Conservation (phyloP, 2,888 invertebrate genomes). For the Eurytoma californica region DNA sequence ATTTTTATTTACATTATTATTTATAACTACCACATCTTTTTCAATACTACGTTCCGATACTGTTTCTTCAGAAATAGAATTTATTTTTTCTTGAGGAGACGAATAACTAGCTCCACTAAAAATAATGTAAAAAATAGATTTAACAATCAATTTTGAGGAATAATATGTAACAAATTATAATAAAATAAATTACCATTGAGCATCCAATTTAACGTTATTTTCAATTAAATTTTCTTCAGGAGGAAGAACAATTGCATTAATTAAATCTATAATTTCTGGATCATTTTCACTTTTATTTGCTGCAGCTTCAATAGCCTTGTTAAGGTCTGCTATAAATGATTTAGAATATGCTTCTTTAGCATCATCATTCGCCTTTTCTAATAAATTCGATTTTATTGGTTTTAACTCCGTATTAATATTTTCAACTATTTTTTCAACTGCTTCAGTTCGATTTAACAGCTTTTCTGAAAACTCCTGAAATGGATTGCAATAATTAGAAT, state of each 20-base stretch:
- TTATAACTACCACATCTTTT: slow-evolving; percentile 2
- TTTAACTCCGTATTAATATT: slow-evolving; percentile 42
- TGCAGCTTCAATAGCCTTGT: slow-evolving; percentile 40
- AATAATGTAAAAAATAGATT: slow-evolving; percentile 13
- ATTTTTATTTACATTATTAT: neutral
- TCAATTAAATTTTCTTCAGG: slow-evolving; percentile 17
- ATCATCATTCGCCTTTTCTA: slow-evolving; percentile 5
- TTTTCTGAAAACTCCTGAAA: slow-evolving; percentile 38
- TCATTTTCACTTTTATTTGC: slow-evolving; percentile 49
- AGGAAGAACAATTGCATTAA: slow-evolving; percentile 25
- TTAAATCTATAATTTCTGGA: slow-evolving; percentile 34
- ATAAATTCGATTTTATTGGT: slow-evolving; percentile 27
- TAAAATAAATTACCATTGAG: slow-evolving; percentile 19
- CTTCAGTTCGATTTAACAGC: slow-evolving; percentile 43
- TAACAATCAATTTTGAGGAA: neutral
- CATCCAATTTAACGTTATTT: slow-evolving; percentile 30
- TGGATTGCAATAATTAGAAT: neutral
- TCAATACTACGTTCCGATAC: neutral
- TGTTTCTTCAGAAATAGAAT: slow-evolving; percentile 3
- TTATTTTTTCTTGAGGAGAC: slow-evolving; percentile 12
- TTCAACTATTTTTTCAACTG: slow-evolving; percentile 47
- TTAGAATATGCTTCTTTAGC: slow-evolving; percentile 14
- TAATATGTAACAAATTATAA: neutral
- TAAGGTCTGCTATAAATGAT: slow-evolving; percentile 16
- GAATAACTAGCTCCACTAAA: neutral